Conservation (phyloP, 2,797 vertebrate species). For the Artibeus lituratus region DNA sequence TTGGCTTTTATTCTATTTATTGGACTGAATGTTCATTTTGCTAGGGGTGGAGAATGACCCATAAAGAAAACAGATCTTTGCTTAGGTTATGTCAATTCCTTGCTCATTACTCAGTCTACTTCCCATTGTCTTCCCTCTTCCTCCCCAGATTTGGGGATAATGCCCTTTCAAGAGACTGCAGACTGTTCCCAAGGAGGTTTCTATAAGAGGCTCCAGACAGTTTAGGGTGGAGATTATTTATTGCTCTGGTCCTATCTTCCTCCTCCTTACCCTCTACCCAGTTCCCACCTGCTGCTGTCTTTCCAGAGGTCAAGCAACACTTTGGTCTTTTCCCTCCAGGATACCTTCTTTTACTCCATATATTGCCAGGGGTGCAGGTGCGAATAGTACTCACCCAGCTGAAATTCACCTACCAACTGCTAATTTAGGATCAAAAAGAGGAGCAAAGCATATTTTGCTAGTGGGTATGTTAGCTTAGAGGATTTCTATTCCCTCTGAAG, state of each 20-base stretch:
- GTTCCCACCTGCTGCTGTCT: background rate
- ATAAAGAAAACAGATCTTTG: background rate
- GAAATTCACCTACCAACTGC: background rate
- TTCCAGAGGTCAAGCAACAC: background rate
- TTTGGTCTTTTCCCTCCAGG: background rate
- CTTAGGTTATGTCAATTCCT: background rate
- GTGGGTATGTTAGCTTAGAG: background rate
- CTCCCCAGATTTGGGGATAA: background rate
- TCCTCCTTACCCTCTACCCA: background rate
- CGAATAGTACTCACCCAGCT: background rate
- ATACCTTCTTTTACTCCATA: background rate
- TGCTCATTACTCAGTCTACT: background rate
- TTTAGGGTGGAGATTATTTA: background rate
- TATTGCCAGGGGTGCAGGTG: background rate
- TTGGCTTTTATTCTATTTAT: background rate
- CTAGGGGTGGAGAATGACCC: background rate
- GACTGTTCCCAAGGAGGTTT: background rate
- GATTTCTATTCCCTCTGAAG: background rate
- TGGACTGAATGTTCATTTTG: background rate
- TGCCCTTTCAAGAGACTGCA: background rate
- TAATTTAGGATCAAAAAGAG: background rate
- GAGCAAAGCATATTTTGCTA: background rate
- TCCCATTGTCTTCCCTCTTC: background rate
- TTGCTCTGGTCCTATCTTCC: background rate
- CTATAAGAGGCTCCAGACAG: background rate